These are phyloP conservation scores for Sebastes minor DNA, from an alignment of 2,797 vertebrate genomes.

Conservation along the genomic window DNA sequence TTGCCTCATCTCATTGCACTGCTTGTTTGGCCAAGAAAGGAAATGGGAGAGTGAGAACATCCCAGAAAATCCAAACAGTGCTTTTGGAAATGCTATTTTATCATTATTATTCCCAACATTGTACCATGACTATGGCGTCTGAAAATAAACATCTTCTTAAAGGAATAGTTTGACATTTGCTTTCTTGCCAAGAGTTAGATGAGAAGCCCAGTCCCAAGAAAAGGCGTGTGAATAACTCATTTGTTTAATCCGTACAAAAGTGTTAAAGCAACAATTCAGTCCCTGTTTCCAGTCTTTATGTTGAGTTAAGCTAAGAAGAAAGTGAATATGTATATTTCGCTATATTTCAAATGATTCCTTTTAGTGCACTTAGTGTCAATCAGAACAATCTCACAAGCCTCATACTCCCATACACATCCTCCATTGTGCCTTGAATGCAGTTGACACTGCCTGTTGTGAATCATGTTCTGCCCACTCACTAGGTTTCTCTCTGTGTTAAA, in stretches of 20 bases:
- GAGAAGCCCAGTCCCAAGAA: neutral
- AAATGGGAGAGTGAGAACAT: conserved; percentile 19
- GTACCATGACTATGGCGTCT: neutral
- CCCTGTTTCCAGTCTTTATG: too few relatives aligned
- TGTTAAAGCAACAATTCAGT: too few relatives aligned
- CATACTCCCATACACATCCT: neutral
- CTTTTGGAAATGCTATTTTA: neutral
- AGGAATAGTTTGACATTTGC: neutral
- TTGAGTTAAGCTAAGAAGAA: neutral
- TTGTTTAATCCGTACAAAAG: too few relatives aligned
- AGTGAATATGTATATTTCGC: neutral
- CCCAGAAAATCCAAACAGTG: neutral
- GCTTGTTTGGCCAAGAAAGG: conserved; percentile 25
- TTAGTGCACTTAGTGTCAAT: neutral
- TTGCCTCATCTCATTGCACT: conserved; percentile 9
- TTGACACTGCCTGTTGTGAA: conserved; percentile 39
- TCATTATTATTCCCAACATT: neutral
- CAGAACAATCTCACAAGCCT: neutral
- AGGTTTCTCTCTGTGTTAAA: conserved; percentile 43
- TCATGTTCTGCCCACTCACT: conserved; percentile 50
- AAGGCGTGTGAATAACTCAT: too few relatives aligned
- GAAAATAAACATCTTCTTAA: neutral
- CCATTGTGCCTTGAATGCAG: conserved; percentile 18
- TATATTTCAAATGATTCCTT: neutral
- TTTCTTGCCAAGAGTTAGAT: neutral